Percentiles rank a stretch among this genome's conserved stretches.
phyloP scores from a whole-genome alignment of 1,140 invertebrate genomes.

The Cydia splendana region DNA sequence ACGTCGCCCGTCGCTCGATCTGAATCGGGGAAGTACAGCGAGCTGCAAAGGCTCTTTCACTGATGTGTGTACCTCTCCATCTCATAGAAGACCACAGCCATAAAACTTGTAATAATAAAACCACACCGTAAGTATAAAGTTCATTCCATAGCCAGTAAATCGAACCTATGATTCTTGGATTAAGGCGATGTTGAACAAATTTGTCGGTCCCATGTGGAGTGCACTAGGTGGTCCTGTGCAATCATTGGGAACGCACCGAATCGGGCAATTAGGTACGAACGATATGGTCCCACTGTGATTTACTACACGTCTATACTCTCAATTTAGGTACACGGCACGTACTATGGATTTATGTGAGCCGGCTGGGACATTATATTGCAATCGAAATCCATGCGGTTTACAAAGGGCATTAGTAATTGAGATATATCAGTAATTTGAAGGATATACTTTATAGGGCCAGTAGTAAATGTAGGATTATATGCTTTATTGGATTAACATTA shows the following conservation, averaged over 20 bases:
- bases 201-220: neutral
- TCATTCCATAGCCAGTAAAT: no score
- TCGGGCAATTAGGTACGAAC: conserved; percentile 31
- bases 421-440: conserved; percentile 4
- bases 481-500: neutral
- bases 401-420: conserved; percentile 5
- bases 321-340: conserved; percentile 8
- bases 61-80: no score
- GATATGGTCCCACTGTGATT: conserved; percentile 23
- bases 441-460: neutral
- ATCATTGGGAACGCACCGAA: conserved; percentile 26
- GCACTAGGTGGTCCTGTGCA: conserved; percentile 19
- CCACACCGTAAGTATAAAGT: no score
- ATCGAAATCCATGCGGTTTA: conserved; percentile 18
- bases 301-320: conserved; percentile 22
- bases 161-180: no score
- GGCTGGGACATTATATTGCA: conserved; percentile 29
- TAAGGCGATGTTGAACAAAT: neutral
- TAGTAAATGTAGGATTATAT: neutral
- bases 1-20: no score
- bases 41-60: no score
- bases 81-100: no score
- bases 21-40: no score
- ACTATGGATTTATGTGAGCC: conserved; percentile 22
- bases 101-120: no score